Percentiles rank a stretch among this genome's conserved stretches.
Evolutionary conservation across 2,113 vertebrate genomes (phyloP).

Genomic region (Siphamia tubifer): DNA sequence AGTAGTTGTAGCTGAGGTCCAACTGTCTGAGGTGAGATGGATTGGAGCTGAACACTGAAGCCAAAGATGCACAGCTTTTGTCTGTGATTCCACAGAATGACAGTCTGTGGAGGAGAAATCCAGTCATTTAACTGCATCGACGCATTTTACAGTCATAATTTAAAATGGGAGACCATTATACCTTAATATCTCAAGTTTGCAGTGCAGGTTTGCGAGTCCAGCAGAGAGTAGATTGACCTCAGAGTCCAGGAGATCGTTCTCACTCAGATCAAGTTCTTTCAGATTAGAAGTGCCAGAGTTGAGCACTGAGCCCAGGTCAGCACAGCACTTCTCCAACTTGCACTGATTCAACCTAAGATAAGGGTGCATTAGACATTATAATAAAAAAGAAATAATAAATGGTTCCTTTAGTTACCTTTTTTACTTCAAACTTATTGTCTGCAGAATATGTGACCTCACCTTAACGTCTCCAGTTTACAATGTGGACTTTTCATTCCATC

Average conservation of each 20-base stretch:
- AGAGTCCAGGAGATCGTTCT: constrained; percentile 22
- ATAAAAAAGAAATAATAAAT: no score
- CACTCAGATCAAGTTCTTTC: constrained; percentile 23
- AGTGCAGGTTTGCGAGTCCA: constrained; percentile 2
- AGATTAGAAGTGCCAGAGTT: not conserved
- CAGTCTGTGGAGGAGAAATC: not conserved
- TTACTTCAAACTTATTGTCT: no score
- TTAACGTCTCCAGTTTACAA: constrained; percentile 36
- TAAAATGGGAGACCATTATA: not conserved
- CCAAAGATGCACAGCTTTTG: constrained; percentile 1
- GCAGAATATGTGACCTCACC: not conserved
- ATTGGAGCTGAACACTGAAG: constrained; percentile 25
- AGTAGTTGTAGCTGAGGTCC: constrained; percentile 44
- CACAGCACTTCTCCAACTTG: constrained; percentile 21
- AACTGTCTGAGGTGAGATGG: constrained; percentile 18
- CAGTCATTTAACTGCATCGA: not conserved
- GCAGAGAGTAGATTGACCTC: constrained; percentile 4
- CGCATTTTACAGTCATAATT: not conserved
- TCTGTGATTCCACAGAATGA: constrained; percentile 17
- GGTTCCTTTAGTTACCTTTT: no score
- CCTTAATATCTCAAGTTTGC: constrained; percentile 19
- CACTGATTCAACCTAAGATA: constrained; percentile 21
- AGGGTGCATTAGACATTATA: not conserved
- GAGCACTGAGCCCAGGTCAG: constrained; percentile 8
- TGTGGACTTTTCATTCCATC: constrained; percentile 14